Conservation (phyloP, 2,888 invertebrate species). For the Sepioteuthis lessoniana region DNA sequence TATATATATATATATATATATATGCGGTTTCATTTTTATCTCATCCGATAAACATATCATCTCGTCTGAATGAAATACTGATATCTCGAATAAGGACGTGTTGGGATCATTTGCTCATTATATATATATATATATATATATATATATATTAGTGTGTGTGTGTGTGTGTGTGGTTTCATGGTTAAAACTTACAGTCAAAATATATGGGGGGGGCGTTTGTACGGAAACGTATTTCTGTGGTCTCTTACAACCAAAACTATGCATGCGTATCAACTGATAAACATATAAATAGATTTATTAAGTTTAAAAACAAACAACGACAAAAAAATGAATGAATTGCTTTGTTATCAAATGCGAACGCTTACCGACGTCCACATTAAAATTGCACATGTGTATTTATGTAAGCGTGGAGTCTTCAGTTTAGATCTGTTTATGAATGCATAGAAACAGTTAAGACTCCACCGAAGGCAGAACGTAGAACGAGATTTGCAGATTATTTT, state of each 20-base stretch:
- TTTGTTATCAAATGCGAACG: background rate
- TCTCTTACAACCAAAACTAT: too few species aligned
- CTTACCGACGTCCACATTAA: background rate
- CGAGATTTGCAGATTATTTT: background rate
- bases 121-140: too few species aligned
- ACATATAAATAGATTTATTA: too few species aligned
- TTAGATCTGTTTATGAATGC: background rate
- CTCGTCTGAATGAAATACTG: background rate
- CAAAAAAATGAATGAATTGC: background rate
- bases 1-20: background rate
- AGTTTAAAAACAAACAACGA: background rate
- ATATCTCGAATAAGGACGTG: background rate
- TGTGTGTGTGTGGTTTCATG: too few species aligned
- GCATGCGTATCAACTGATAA: too few species aligned
- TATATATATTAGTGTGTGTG: too few species aligned
- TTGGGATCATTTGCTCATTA: background rate
- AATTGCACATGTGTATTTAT: background rate
- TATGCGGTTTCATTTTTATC: background rate
- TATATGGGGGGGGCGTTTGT: too few species aligned
- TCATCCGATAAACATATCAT: conserved; percentile 12
- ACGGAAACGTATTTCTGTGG: background rate
- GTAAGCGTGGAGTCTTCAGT: background rate
- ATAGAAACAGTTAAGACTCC: background rate
- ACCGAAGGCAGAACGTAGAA: background rate
- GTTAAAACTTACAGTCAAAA: too few species aligned